A percentile compares a stretch with the other conserved stretches of the same genome.
Conservation (phyloP, 1,140 invertebrate genomes). For the Drosophila busckii region DNA sequence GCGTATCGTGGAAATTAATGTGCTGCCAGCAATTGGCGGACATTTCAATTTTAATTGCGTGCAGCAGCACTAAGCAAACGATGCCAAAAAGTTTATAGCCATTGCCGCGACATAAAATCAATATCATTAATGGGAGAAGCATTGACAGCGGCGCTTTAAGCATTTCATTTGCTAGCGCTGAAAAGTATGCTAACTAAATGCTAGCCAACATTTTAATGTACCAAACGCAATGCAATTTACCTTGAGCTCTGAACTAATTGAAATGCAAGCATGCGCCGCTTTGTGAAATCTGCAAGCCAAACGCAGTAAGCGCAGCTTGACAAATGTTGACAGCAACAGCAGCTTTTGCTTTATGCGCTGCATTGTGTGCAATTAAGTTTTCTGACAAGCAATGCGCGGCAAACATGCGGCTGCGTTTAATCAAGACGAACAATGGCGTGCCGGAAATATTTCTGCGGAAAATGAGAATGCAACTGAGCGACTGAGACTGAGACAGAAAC, state of each 20-base stretch:
- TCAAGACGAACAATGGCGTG: constrained; percentile 58
- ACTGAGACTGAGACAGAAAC: too few species aligned
- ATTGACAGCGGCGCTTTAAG: constrained; percentile 7
- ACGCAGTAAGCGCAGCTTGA: constrained; percentile 19
- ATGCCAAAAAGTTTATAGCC: constrained; percentile 22
- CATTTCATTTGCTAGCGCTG: constrained; percentile 25
- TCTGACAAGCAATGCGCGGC: constrained; percentile 28
- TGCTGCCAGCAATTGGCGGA: constrained; percentile 23
- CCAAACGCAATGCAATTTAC: too few species aligned
- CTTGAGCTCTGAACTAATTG: constrained; percentile 50
- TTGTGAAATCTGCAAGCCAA: constrained; percentile 59
- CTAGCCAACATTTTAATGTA: too few species aligned
- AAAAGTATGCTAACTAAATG: constrained; percentile 20
- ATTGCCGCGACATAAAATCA: constrained; percentile 28
- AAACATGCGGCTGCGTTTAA: constrained; percentile 61
- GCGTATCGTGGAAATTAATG: constrained; percentile 36
- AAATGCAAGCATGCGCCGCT: constrained; percentile 52
- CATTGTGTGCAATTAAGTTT: constrained; percentile 68
- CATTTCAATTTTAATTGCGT: constrained; percentile 36
- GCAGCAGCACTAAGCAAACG: neutral
- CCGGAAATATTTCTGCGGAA: constrained; percentile 60
- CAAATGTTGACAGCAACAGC: constrained; percentile 1
- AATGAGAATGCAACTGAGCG: constrained; percentile 26
- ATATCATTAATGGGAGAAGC: too few species aligned
- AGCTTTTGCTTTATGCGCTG: constrained; percentile 38